Conservation (phyloP, 2,888 invertebrate species). For the Drosophila fungiperda region DNA sequence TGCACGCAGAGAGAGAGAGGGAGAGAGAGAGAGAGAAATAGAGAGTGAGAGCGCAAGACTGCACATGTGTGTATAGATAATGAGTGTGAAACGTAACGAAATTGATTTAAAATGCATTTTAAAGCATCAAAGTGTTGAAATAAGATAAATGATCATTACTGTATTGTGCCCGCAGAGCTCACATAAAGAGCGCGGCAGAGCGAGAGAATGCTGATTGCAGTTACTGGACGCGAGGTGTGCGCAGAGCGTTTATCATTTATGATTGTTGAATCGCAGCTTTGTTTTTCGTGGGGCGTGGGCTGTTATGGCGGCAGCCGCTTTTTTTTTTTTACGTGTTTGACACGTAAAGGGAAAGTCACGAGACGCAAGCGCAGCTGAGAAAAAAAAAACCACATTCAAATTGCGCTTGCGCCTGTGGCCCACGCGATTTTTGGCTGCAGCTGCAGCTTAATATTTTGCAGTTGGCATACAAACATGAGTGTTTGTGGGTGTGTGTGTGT, state of each 20-base stretch:
- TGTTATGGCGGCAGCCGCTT: slow-evolving; percentile 43
- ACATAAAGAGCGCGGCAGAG: slow-evolving; percentile 10
- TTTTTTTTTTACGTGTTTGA: slow-evolving; percentile 60
- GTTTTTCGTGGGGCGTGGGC: slow-evolving; percentile 58
- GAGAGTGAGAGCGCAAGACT: slow-evolving; percentile 3
- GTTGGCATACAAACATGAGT: not conserved
- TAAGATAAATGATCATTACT: slow-evolving; percentile 77
- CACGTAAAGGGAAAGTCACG: slow-evolving; percentile 71
- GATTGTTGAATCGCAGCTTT: slow-evolving; percentile 33
- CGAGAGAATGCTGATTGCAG: slow-evolving; percentile 19
- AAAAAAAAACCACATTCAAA: slow-evolving; percentile 24
- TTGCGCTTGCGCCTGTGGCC: slow-evolving; percentile 32
- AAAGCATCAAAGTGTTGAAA: slow-evolving; percentile 80
- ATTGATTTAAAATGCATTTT: slow-evolving; percentile 82
- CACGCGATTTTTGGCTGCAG: slow-evolving; percentile 38
- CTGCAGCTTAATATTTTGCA: slow-evolving; percentile 14
- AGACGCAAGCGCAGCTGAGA: slow-evolving; percentile 46
- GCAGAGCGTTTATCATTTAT: slow-evolving; percentile 35
- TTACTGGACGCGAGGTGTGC: slow-evolving; percentile 21
- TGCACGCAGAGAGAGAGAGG: slow-evolving; percentile 7
- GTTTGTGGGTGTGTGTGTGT: not conserved
- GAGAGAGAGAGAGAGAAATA: slow-evolving; percentile 1
- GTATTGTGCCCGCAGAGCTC: slow-evolving; percentile 38
- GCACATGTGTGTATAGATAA: slow-evolving; percentile 13
- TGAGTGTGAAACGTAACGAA: slow-evolving; percentile 65